Evolutionary conservation across 1,140 invertebrate genomes (phyloP).

Genomic region (Atta texana): DNA sequence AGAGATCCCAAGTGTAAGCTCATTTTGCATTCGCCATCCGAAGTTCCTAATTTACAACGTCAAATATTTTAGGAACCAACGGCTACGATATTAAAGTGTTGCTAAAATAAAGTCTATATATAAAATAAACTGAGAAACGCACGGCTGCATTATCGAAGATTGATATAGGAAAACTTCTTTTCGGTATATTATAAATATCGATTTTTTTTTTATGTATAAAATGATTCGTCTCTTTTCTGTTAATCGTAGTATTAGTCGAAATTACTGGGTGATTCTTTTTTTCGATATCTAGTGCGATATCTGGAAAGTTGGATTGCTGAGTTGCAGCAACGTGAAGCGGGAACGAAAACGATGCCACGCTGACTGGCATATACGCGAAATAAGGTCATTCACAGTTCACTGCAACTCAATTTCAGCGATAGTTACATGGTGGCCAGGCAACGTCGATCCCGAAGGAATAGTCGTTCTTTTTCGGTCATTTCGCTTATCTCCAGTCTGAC

Average conservation of each 20-base stretch:
- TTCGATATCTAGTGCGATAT: not conserved
- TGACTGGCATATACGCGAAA: constrained; percentile 67
- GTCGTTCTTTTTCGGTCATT: constrained; percentile 70
- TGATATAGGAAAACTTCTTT: not conserved
- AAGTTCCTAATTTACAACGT: not conserved
- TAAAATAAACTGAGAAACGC: not conserved
- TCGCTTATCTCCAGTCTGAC: constrained; percentile 52
- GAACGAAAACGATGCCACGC: constrained; percentile 60
- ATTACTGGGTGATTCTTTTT: not conserved
- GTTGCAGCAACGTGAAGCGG: constrained; percentile 48
- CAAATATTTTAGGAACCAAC: constrained; percentile 21
- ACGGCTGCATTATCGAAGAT: not conserved
- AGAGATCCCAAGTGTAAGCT: constrained; percentile 9
- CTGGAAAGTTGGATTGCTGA: constrained; percentile 37
- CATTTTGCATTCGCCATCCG: not conserved
- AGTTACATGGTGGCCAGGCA: constrained; percentile 75
- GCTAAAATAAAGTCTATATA: constrained; percentile 14
- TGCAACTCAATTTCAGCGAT: constrained; percentile 79
- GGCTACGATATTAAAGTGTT: constrained; percentile 7
- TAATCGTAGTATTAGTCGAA: not conserved
- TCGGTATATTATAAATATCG: no score
- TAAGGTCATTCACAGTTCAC: constrained; percentile 79
- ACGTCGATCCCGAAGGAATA: constrained; percentile 62
- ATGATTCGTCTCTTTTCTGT: not conserved
- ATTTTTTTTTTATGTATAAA: not conserved